Percentiles rank a stretch among this genome's conserved stretches.
Evolutionary conservation across 2,113 vertebrate genomes (phyloP).

Genomic region (Toxotes jaculatrix): DNA sequence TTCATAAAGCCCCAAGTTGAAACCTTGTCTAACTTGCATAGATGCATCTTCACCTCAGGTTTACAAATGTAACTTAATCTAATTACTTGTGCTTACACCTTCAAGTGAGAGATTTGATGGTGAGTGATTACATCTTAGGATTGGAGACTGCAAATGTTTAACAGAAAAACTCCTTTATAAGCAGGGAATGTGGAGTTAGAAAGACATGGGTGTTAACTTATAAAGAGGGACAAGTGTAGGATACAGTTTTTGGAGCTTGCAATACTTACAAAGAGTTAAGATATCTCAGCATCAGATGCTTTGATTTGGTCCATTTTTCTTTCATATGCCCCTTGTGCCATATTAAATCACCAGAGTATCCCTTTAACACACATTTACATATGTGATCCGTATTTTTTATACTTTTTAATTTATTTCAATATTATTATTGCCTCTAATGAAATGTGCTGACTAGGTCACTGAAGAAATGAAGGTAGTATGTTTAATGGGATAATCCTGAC

Average conservation of each 20-base stretch:
- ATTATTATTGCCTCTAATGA: background rate
- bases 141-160: background rate
- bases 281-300: background rate
- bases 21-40: too few relatives aligned
- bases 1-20: background rate
- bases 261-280: background rate
- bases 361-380: too few relatives aligned
- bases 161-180: too few relatives aligned
- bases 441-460: constrained; percentile 28
- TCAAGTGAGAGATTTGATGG: too few relatives aligned
- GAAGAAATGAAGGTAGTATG: constrained; percentile 21
- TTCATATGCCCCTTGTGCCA: background rate
- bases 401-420: background rate
- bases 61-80: too few relatives aligned
- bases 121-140: background rate
- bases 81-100: too few relatives aligned
- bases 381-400: background rate
- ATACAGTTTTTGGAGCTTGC: background rate
- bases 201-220: too few relatives aligned
- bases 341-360: background rate
- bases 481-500: constrained; percentile 52
- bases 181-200: background rate
- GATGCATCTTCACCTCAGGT: background rate
- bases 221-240: too few relatives aligned
- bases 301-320: background rate